Conservation (phyloP, 2,113 vertebrate genomes). For the Apus apus region DNA sequence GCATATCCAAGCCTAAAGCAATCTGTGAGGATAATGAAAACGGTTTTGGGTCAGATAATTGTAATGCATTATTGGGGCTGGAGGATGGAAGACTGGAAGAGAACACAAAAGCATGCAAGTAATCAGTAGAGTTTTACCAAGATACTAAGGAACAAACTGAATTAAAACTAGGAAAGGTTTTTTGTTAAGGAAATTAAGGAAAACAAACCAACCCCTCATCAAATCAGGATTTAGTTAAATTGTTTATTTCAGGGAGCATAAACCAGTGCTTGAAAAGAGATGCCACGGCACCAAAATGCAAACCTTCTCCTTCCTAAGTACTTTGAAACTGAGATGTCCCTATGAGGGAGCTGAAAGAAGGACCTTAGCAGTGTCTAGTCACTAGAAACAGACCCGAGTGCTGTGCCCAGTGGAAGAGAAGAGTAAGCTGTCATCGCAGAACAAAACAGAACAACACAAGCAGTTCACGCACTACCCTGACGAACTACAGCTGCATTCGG, state of each 20-base stretch:
- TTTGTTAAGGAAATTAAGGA: background rate
- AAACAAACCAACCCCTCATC: background rate
- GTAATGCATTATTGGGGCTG: rapidly evolving
- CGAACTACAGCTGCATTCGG: too few relatives aligned
- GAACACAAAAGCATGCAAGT: background rate
- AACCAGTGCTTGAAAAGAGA: background rate
- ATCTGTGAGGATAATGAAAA: background rate
- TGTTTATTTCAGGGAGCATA: background rate
- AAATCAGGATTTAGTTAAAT: background rate
- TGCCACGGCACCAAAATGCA: background rate
- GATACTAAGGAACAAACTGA: background rate
- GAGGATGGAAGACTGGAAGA: too few relatives aligned
- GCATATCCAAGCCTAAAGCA: background rate
- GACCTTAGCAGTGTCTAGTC: background rate
- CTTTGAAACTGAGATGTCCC: background rate
- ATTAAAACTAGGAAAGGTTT: background rate
- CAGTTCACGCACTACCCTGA: too few relatives aligned
- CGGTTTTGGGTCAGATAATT: background rate
- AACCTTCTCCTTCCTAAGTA: background rate
- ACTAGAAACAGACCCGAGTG: background rate
- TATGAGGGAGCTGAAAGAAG: background rate
- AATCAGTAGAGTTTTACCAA: background rate
- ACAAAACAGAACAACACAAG: too few relatives aligned
- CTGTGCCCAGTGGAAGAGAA: too few relatives aligned
- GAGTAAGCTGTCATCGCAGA: too few relatives aligned